These are phyloP conservation scores for Hassar affinis DNA, from an alignment of 2,113 vertebrate genomes.

Conservation along the genomic window DNA sequence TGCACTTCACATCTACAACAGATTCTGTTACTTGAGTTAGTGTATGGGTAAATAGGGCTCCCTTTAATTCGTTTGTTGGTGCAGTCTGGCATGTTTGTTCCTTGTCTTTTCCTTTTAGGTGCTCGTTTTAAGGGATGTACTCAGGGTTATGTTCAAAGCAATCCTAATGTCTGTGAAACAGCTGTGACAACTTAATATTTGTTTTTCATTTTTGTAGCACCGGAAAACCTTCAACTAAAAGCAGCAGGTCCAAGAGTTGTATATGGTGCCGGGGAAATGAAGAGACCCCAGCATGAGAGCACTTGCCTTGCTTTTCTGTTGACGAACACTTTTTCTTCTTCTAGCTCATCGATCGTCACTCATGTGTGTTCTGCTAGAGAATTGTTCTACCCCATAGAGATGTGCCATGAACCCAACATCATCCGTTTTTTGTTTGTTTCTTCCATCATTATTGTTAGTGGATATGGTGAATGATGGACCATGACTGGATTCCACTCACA, in stretches of 20 bases:
- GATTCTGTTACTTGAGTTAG: not conserved
- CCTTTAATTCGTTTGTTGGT: slow-evolving; percentile 6
- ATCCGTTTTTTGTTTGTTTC: not conserved
- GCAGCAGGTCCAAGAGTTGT: not conserved
- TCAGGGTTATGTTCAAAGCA: slow-evolving; percentile 20
- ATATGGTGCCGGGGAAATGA: slow-evolving; percentile 1
- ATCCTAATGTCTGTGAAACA: not conserved
- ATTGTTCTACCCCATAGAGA: not conserved
- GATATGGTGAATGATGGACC: slow-evolving; percentile 62
- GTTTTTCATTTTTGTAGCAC: slow-evolving; percentile 15
- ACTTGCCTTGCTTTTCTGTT: not conserved
- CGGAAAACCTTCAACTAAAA: not conserved
- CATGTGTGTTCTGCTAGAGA: slow-evolving; percentile 1
- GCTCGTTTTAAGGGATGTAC: not conserved
- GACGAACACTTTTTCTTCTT: slow-evolving; percentile 28
- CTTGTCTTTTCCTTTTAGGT: not conserved
- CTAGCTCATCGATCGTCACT: slow-evolving; percentile 14
- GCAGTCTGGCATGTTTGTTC: not conserved
- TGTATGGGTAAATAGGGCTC: slow-evolving; percentile 1
- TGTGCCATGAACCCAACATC: not conserved
- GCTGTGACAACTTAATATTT: not conserved
- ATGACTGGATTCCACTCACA: slow-evolving; percentile 76
- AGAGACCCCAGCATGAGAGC: slow-evolving; percentile 15
- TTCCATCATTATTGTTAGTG: slow-evolving; percentile 71
- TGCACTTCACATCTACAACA: not conserved